These are phyloP conservation scores for Cheirogaleus major DNA, from an alignment of 2,797 vertebrate species.

Conservation along the genomic window DNA sequence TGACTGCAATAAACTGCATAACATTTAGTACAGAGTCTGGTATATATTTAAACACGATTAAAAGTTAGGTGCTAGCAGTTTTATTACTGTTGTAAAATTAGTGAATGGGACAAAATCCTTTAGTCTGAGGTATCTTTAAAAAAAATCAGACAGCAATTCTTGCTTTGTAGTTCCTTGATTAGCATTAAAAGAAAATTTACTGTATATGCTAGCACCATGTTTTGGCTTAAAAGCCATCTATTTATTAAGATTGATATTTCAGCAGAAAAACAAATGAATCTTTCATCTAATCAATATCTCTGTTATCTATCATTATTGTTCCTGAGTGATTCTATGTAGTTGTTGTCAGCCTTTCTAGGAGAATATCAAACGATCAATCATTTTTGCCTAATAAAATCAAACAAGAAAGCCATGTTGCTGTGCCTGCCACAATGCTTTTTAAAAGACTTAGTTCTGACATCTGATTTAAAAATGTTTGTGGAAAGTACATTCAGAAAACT, in stretches of 20 bases:
- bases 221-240: constrained; percentile 36
- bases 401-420: constrained; percentile 14
- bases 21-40: neutral
- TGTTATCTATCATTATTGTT: constrained; percentile 29
- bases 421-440: constrained; percentile 38
- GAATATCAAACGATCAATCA: neutral
- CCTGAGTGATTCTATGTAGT: neutral
- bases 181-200: neutral
- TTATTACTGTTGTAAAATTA: neutral
- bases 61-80: neutral
- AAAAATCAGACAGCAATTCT: neutral
- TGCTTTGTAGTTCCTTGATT: neutral
- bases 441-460: constrained; percentile 31
- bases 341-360: constrained; percentile 36
- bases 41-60: neutral
- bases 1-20: neutral
- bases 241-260: constrained; percentile 48
- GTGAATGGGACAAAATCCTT: neutral
- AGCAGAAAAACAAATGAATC: constrained; percentile 46
- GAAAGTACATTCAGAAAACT: constrained; percentile 8
- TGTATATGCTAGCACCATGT: neutral
- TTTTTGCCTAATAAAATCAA: constrained; percentile 55
- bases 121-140: neutral
- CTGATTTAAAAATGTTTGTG: constrained; percentile 24
- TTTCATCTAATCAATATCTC: constrained; percentile 50